A percentile compares a stretch with the other conserved stretches of the same genome.
These are phyloP conservation scores for Zenarchopterus dispar DNA, from an alignment of 2,797 vertebrate genomes.

Conservation along the genomic window DNA sequence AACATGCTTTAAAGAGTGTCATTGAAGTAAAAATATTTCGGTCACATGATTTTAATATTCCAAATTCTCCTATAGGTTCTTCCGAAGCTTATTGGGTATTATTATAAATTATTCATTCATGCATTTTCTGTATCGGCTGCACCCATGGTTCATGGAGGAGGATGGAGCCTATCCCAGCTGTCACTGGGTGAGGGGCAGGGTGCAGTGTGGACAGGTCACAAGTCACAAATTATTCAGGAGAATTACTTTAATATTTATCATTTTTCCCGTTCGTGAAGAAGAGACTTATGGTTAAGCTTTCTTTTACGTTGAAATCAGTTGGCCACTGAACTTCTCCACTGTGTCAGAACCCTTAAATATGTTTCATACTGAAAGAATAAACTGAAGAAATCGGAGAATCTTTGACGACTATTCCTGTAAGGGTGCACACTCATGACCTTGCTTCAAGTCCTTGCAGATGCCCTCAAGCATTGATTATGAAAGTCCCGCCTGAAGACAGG, in stretches of 20 bases:
- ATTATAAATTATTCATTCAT: slow-evolving; percentile 3
- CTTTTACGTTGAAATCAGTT: too few species aligned
- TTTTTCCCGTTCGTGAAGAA: background rate
- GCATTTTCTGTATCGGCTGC: too few species aligned
- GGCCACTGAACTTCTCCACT: too few species aligned
- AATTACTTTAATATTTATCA: background rate
- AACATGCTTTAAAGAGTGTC: background rate
- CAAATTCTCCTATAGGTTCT: background rate
- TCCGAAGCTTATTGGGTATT: background rate
- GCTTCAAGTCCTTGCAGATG: slow-evolving; percentile 2
- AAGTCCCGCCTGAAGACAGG: slow-evolving; percentile 6
- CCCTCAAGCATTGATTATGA: slow-evolving; percentile 4
- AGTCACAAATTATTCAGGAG: too few species aligned
- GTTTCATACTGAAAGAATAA: background rate
- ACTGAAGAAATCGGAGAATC: background rate
- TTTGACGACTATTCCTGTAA: background rate
- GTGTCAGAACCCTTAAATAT: too few species aligned
- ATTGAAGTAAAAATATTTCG: too few species aligned
- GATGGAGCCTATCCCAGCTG: too few species aligned
- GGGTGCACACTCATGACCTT: background rate
- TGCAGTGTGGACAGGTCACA: too few species aligned
- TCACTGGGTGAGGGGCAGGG: too few species aligned
- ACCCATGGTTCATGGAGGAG: too few species aligned
- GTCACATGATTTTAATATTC: background rate
- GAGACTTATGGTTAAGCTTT: too few species aligned